These are phyloP conservation scores for Battus philenor DNA, from an alignment of 1,140 invertebrate species.

Conservation along the genomic window DNA sequence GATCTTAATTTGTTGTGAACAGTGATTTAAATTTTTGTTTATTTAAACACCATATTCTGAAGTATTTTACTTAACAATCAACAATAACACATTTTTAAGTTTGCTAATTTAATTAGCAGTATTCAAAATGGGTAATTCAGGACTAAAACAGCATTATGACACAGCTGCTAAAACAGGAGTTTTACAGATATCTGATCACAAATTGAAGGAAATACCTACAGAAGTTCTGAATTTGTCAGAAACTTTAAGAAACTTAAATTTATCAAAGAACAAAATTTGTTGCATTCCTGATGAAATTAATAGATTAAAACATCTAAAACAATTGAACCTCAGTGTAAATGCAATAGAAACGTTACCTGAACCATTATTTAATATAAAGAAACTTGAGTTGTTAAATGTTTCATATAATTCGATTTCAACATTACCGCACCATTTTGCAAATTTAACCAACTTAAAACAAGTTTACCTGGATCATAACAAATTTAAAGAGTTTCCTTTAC, in stretches of 20 bases:
- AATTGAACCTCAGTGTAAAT: constrained; percentile 88
- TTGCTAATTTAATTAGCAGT: too few species aligned
- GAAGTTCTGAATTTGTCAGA: constrained; percentile 80
- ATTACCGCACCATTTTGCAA: constrained; percentile 82
- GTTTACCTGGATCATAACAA: constrained; percentile 88
- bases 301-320: constrained; percentile 87
- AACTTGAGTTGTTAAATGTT: constrained; percentile 89
- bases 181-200: constrained; percentile 89
- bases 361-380: constrained; percentile 85
- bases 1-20: too few species aligned
- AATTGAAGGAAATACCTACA: constrained; percentile 85
- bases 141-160: constrained; percentile 92
- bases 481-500: constrained; percentile 87
- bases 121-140: constrained; percentile 88
- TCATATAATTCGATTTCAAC: constrained; percentile 82
- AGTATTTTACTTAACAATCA: too few species aligned
- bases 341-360: constrained; percentile 82
- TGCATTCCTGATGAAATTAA: constrained; percentile 86
- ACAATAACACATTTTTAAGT: too few species aligned
- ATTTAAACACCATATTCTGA: too few species aligned
- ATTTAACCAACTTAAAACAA: constrained; percentile 85
- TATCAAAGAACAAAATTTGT: constrained; percentile 93
- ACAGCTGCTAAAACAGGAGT: constrained; percentile 95
- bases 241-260: constrained; percentile 89
- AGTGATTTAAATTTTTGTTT: too few species aligned